Evolutionary conservation across 2,113 vertebrate species (phyloP).

Genomic region (Lepus timidus): DNA sequence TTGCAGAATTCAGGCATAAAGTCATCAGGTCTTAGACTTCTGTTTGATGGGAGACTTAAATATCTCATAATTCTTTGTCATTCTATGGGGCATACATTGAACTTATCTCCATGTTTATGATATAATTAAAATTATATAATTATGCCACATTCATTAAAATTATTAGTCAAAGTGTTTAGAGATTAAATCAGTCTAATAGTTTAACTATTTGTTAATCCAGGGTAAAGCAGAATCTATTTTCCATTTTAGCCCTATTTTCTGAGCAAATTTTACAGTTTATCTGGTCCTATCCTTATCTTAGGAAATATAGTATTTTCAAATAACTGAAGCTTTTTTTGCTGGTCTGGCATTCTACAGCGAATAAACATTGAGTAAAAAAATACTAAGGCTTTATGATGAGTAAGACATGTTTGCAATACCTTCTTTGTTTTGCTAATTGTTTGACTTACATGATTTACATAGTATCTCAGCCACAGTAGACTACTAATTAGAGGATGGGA

Average conservation of each 20-base stretch:
- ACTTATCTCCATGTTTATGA: not conserved
- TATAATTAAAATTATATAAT: not conserved
- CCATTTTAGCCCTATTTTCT: not conserved
- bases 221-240: not conserved
- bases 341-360: not conserved
- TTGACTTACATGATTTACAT: not conserved
- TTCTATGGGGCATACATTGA: not conserved
- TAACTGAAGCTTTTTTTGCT: not conserved
- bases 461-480: not conserved
- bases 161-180: not conserved
- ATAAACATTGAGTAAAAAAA: not conserved
- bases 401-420: not conserved
- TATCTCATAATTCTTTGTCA: not conserved
- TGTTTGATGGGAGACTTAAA: too few relatives aligned
- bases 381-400: not conserved
- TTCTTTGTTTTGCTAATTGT: not conserved
- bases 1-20: too few relatives aligned
- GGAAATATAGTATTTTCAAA: not conserved
- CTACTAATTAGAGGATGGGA: not conserved
- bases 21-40: too few relatives aligned
- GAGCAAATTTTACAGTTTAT: not conserved
- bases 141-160: not conserved
- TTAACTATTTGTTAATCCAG: not conserved
- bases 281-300: not conserved
- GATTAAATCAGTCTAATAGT: not conserved